phyloP scores from a whole-genome alignment of 2,113 vertebrate species.

The Gopherus evgoodei region DNA sequence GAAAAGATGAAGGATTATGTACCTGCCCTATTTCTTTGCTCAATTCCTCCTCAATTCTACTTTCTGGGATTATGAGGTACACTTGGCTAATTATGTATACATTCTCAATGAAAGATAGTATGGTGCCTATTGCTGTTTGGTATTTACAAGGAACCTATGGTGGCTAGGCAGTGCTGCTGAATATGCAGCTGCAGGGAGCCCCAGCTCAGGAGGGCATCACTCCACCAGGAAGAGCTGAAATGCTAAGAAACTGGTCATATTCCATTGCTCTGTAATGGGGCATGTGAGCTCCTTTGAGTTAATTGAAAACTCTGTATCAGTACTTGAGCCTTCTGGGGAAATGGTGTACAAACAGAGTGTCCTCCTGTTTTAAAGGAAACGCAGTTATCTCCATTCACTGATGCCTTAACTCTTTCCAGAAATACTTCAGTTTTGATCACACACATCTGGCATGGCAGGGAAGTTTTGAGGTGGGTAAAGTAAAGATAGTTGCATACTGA shows the following conservation, averaged over 20 bases:
- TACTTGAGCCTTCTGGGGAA: neutral
- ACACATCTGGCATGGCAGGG: neutral
- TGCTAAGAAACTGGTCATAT: neutral
- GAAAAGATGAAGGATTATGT: neutral
- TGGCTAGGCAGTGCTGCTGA: neutral
- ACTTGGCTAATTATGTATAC: fast-evolving
- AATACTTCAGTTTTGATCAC: neutral
- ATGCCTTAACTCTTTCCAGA: neutral
- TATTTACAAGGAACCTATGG: neutral
- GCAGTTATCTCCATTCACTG: neutral
- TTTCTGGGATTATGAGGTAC: neutral
- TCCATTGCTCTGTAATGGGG: neutral
- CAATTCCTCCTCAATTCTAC: neutral
- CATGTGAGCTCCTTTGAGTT: neutral
- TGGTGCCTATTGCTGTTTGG: neutral
- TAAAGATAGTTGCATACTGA: neutral
- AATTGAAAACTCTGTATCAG: neutral
- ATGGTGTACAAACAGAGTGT: neutral
- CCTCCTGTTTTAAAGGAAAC: neutral
- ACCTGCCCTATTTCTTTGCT: fast-evolving
- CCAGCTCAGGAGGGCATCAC: no score
- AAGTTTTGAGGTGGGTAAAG: neutral
- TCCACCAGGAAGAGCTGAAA: neutral
- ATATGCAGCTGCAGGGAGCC: neutral
- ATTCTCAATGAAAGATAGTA: neutral